phyloP scores from a whole-genome alignment of 1,140 invertebrate species.

The Drosophila grimshawi region DNA sequence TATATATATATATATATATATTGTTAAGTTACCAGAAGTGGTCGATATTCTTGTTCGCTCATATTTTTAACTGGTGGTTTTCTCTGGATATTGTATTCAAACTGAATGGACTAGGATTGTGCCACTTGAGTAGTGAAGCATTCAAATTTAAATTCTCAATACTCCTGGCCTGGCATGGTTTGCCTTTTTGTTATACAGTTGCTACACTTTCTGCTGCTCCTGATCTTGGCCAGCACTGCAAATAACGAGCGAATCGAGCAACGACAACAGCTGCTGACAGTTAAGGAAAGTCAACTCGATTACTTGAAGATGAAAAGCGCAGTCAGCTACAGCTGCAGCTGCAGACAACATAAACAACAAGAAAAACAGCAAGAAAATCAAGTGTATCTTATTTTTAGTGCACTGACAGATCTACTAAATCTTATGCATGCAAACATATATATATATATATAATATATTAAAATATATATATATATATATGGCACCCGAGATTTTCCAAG shows the following conservation, averaged over 20 bases:
- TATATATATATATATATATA: no score
- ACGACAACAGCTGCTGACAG: conserved; percentile 1
- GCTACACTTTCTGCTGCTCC: conserved; percentile 14
- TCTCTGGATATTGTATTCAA: no score
- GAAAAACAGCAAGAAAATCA: conserved; percentile 29
- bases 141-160: neutral
- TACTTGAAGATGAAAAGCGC: neutral
- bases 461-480: neutral
- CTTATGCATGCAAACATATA: neutral
- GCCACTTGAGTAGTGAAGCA: neutral
- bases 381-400: conserved; percentile 43
- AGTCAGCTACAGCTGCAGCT: neutral
- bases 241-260: conserved; percentile 6
- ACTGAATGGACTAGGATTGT: no score
- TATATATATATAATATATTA: neutral
- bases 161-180: conserved; percentile 28
- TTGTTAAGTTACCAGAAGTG: no score
- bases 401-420: conserved; percentile 14
- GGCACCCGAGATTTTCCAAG: conserved; percentile 8
- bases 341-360: neutral
- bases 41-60: no score
- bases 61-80: no score
- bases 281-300: conserved; percentile 6
- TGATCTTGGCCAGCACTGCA: conserved; percentile 29
- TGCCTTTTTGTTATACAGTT: neutral